Conservation (phyloP, 2,888 invertebrate species). For the Nasonovia ribisnigri region DNA sequence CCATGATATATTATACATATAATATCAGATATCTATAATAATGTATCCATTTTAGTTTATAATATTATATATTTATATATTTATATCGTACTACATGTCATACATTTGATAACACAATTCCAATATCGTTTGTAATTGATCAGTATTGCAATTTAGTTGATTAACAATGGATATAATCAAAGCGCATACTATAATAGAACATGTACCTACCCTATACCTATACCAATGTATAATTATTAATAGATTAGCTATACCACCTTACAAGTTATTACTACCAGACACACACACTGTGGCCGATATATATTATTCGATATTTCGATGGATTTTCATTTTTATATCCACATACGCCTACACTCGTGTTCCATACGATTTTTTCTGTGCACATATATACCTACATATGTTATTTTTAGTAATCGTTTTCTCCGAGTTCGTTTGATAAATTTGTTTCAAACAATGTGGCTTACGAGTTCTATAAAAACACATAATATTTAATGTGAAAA, state of each 20-base stretch:
- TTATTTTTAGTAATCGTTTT: too few relatives aligned
- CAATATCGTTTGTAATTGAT: neutral
- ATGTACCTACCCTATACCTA: too few relatives aligned
- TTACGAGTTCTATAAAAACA: neutral
- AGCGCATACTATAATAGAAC: neutral
- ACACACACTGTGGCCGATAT: too few relatives aligned
- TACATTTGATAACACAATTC: neutral
- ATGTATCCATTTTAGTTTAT: neutral
- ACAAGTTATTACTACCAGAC: too few relatives aligned
- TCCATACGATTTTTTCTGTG: too few relatives aligned
- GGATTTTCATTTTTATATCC: too few relatives aligned
- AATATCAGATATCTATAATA: neutral
- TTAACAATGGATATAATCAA: neutral
- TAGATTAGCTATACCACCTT: too few relatives aligned
- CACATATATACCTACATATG: too few relatives aligned
- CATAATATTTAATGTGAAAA: neutral
- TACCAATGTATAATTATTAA: too few relatives aligned
- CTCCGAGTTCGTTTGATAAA: neutral
- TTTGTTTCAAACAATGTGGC: neutral
- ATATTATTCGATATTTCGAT: too few relatives aligned
- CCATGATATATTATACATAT: neutral
- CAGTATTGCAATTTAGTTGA: neutral
- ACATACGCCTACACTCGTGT: too few relatives aligned
- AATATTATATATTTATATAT: neutral
- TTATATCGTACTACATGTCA: neutral